Evolutionary conservation across 2,797 vertebrate genomes (phyloP).

Genomic region (Spea hammondii): DNA sequence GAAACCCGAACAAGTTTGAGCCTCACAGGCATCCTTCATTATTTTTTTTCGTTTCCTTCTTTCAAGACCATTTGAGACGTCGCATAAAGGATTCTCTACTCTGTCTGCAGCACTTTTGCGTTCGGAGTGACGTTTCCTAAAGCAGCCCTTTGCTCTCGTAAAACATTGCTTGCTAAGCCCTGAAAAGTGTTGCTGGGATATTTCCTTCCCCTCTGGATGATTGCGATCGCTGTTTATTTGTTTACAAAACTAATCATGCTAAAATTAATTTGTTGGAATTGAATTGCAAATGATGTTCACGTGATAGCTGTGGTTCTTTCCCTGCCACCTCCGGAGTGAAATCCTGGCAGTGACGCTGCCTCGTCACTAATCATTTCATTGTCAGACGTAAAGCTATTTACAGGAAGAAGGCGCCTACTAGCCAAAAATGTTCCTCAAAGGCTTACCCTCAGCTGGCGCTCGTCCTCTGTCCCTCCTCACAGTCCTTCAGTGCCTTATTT

Average conservation of each 20-base stretch:
- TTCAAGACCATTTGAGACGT: no score
- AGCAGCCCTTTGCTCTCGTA: no score
- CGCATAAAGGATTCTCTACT: no score
- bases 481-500: not conserved
- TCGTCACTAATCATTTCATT: not conserved
- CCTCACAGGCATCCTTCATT: no score
- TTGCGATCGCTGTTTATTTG: not conserved
- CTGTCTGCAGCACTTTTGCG: no score
- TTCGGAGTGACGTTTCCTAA: no score
- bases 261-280: slow-evolving; percentile 1
- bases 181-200: no score
- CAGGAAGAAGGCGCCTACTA: not conserved
- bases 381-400: not conserved
- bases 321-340: not conserved
- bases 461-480: not conserved
- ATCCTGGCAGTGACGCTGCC: not conserved
- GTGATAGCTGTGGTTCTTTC: not conserved
- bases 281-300: not conserved
- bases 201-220: not conserved
- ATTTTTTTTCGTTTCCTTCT: no score
- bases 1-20: no score
- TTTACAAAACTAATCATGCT: not conserved
- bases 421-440: not conserved
- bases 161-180: no score
- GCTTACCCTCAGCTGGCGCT: not conserved